Evolutionary conservation across 2,113 vertebrate genomes (phyloP).

Genomic region (Triplophysa tibetana): DNA sequence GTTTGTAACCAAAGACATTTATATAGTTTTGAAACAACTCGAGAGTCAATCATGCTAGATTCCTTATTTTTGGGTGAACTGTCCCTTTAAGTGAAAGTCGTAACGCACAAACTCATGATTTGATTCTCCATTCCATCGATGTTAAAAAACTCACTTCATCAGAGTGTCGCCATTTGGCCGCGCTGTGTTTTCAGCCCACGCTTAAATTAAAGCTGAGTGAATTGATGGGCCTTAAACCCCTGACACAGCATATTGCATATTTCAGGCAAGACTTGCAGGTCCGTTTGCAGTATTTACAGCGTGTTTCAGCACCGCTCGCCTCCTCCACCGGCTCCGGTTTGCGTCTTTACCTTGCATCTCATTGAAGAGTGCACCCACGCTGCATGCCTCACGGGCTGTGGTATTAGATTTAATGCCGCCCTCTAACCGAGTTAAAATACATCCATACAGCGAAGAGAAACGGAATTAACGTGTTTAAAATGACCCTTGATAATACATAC

Average conservation of each 20-base stretch:
- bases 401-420: constrained; percentile 15
- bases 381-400: not conserved
- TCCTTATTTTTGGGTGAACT: not conserved
- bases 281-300: constrained; percentile 42
- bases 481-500: constrained; percentile 9
- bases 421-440: constrained; percentile 9
- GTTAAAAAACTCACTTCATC: constrained; percentile 46
- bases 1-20: no score
- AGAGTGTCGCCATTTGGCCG: constrained; percentile 31
- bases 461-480: constrained; percentile 1
- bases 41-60: no score
- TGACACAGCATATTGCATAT: constrained; percentile 55
- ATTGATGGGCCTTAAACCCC: constrained; percentile 53
- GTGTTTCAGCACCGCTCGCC: not conserved
- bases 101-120: not conserved
- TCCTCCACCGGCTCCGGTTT: constrained; percentile 11
- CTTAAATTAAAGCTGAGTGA: constrained; percentile 55
- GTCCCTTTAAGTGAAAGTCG: no score
- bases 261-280: constrained; percentile 41
- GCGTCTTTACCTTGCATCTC: constrained; percentile 5
- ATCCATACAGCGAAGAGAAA: constrained; percentile 13
- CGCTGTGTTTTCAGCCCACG: constrained; percentile 7
- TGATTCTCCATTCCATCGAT: not conserved
- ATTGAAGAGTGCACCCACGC: constrained; percentile 25
- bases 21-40: no score